These are phyloP conservation scores for Hyaena hyaena DNA, from an alignment of 2,113 vertebrate genomes.

Conservation along the genomic window DNA sequence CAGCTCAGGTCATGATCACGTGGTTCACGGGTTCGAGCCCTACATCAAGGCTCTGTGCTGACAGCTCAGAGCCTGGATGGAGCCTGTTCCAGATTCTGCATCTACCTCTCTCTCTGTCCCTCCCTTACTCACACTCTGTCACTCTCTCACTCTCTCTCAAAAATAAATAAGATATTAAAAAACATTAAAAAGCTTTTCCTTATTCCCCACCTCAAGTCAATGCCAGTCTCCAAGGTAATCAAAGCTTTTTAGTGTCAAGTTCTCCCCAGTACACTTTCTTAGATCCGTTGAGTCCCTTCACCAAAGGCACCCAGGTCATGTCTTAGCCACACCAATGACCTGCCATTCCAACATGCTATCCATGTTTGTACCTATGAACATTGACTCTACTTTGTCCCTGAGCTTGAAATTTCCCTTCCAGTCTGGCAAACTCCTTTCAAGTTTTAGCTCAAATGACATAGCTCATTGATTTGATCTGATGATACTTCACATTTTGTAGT, in stretches of 20 bases:
- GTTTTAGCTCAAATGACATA: not conserved
- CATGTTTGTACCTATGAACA: not conserved
- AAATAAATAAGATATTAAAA: no score
- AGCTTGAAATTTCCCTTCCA: not conserved
- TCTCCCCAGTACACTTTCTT: not conserved
- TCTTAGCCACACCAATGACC: not conserved
- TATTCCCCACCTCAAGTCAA: not conserved
- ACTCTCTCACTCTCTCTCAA: no score
- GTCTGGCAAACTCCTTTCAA: conserved; percentile 25
- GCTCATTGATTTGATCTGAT: not conserved
- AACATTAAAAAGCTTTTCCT: not conserved
- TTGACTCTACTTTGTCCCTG: not conserved
- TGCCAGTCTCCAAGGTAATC: not conserved
- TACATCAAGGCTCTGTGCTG: no score
- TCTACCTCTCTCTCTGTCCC: no score
- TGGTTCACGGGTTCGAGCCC: no score
- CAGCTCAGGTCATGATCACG: no score
- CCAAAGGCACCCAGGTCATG: not conserved
- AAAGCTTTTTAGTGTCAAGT: not conserved
- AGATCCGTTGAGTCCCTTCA: not conserved
- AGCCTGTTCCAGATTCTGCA: no score
- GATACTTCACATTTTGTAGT: not conserved
- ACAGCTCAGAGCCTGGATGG: no score
- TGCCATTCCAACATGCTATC: not conserved
- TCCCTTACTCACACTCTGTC: no score